Evolutionary conservation across 1,140 invertebrate genomes (phyloP), one percentile per base, ranked within the genome.

Genomic region (Grapholita molesta): DNA sequence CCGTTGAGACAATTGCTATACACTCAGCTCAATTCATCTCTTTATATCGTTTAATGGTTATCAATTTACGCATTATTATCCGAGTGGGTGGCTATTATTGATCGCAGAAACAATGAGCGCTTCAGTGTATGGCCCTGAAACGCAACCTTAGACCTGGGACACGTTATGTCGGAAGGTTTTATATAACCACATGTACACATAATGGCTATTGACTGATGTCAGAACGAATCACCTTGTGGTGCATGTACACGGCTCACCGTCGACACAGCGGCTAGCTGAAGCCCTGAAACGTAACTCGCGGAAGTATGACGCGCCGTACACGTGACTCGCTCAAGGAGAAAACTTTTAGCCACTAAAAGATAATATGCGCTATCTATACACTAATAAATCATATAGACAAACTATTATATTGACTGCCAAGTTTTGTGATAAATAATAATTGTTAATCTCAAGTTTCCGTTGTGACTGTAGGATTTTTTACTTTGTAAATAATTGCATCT

Each of bases 41-140:
- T 61, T 61, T 61, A 61, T 61, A 61, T 61, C 25, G 8, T 32
- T 61, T 61, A 32, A 61, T 61, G 55, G 55, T 61, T 61, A 57
- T 57, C 53, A 57, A 57, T 57, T 57, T 57, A 61, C 55, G 55
- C 55, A 25, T 61, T 61, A 30, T 61, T 61, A 61, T 61, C 55
- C 25, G 55, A 61, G 55, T 61, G n/a, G 55, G 24, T 61, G 55
- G 55, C 55, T 61, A 61, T 61, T 61, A 61, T 61, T 61, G 24
- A 67, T 67, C 24, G 65, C 23, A 67, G 55, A 67, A 52, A 67
- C 65, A 71, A 70, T 66, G 3, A 66, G 38, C 65, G 57, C 61
- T 73, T 77, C 73, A 73, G 73, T 53, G 67, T 74, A 42, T 67
- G 67, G 42, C 67, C 65, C 67, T 70, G 68, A 69, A 67, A 67